phyloP scores from a whole-genome alignment of 2,113 vertebrate genomes.

The Dasyornis broadbenti region DNA sequence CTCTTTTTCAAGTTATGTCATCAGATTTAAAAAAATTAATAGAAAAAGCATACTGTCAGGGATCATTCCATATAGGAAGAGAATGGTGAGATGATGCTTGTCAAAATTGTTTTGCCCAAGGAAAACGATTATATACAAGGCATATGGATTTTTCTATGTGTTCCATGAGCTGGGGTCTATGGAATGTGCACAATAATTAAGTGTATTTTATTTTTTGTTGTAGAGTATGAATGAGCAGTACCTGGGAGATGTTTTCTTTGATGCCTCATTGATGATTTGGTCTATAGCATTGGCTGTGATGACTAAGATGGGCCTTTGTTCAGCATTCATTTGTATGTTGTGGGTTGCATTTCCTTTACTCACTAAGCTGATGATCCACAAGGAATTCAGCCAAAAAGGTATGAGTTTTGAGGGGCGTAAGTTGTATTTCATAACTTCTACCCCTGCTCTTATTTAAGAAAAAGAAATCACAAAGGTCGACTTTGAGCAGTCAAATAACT shows the following conservation, averaged over 20 bases:
- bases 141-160: neutral
- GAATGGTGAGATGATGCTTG: neutral
- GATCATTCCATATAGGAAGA: neutral
- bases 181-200: neutral
- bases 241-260: slow-evolving; percentile 88
- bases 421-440: neutral
- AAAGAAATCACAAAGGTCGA: neutral
- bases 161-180: neutral
- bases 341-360: slow-evolving; percentile 91
- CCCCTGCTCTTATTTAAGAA: neutral
- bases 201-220: neutral
- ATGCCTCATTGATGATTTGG: slow-evolving; percentile 85
- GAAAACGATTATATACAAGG: neutral
- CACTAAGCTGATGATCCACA: slow-evolving; percentile 78
- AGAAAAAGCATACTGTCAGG: neutral
- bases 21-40: neutral
- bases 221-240: slow-evolving; percentile 81
- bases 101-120: neutral
- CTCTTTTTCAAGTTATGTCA: neutral
- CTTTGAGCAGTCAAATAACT: neutral
- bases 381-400: slow-evolving; percentile 86
- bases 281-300: slow-evolving; percentile 78
- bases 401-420: neutral
- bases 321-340: slow-evolving; percentile 86
- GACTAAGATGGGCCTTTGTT: slow-evolving; percentile 84